These are phyloP conservation scores for Morinoia aosen DNA, from an alignment of 2,888 invertebrate species.

Conservation along the genomic window DNA sequence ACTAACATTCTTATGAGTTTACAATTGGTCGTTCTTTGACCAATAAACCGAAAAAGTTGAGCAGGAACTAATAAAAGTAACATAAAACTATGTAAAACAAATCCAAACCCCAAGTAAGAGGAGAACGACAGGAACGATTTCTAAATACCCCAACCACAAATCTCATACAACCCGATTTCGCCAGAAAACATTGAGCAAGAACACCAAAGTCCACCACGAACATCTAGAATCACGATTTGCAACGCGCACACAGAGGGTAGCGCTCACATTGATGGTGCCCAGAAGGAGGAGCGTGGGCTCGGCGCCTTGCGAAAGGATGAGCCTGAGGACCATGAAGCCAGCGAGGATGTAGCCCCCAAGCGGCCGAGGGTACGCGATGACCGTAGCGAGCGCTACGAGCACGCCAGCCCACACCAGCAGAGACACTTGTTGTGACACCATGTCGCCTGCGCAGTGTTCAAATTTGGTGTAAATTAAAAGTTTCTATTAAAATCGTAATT, in stretches of 20 bases:
- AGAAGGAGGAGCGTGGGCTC: constrained; percentile 89
- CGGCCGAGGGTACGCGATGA: constrained; percentile 70
- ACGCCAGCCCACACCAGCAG: constrained; percentile 88
- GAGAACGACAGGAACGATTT: no score
- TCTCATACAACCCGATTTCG: no score
- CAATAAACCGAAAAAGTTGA: no score
- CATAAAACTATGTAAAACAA: no score
- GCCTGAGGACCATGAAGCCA: constrained; percentile 85
- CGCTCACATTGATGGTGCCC: constrained; percentile 85
- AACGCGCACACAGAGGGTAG: not conserved
- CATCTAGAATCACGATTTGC: not conserved
- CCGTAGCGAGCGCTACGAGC: constrained; percentile 81
- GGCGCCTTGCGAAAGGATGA: constrained; percentile 93
- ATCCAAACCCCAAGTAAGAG: no score
- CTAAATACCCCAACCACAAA: no score
- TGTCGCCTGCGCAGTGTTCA: not conserved
- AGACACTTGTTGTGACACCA: constrained; percentile 78
- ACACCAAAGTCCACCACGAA: no score
- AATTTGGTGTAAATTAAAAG: not conserved
- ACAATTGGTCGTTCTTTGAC: no score
- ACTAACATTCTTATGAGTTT: no score
- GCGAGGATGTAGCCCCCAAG: constrained; percentile 60
- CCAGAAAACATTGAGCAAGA: no score
- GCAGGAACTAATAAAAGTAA: no score
- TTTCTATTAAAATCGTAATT: not conserved